Evolutionary conservation across 2,888 invertebrate genomes (phyloP), one percentile per base, ranked within the genome.

Genomic region (Lamellibrachia satsuma): DNA sequence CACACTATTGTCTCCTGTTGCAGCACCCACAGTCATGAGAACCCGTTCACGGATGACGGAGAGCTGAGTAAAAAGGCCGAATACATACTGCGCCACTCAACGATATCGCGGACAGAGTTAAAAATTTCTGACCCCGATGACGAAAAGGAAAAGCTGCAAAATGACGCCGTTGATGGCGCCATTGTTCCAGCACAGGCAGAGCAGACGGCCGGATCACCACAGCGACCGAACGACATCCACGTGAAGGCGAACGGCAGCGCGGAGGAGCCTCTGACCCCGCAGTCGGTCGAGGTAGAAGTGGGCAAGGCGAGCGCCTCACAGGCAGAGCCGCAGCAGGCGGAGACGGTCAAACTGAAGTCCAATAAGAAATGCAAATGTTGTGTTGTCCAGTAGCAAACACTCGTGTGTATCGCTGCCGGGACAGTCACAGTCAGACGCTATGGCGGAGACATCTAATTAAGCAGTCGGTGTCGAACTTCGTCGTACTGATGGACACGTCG

Each of bases 1-100:
- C 22, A 22, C 75, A 75, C 75, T 75, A 75, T 75, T 75, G 15
- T 75, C 11, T 75, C 22, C n/a, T 22, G 75, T 95, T 96, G 22
- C 97, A 99, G 99, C 97, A 98, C 98, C 97, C 99, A 99, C 96
- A 99, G 98, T 94, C 98, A 99, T 98, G 99, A 99, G 97, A 99
- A 99, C 97, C 99, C 99, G 93, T 99, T 99, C 97, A 98, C 99
- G 96, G 99, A 99, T 55, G 99, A 99, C 95, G 99, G 99, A 93
- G 99, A 99, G 97, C 97, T 99, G 96, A 98, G 98, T 96, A 97
- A 98, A 95, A 98, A 99, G 97, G 99, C 99, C 52, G 99, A 99
- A 97, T 98, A 99, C 97, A 99, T 99, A 95, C 98, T 99, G 94
- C 98, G 98, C 96, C 97, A 95, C 92, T 96, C 96, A 51, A 96